Evolutionary conservation across 2,113 vertebrate genomes (phyloP), one percentile per base, ranked within the genome.

Genomic region (Parus major): DNA sequence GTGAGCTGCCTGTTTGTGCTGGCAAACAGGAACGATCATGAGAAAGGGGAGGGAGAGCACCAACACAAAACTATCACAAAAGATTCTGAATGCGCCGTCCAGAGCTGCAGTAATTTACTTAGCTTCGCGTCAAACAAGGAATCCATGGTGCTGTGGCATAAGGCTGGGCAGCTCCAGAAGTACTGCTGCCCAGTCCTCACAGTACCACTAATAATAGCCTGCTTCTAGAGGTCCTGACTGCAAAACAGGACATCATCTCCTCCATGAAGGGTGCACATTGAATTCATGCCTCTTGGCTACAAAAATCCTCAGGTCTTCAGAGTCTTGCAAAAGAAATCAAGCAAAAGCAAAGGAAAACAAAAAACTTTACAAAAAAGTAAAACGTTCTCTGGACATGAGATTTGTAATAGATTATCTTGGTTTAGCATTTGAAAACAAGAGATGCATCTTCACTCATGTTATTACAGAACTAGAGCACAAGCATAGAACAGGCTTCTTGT

Each of bases 11-110:
- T 13, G 29, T 49, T 8, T 4, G 52, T 12, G 42, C 44, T 53
- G 50, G 75, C 88, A 41, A 88, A 78, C 29, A 59, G 76, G 64
- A 92, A 88, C 56, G 88, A 90, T 92, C 92, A 81, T 75, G 82
- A 6, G 1, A 46, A 70, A 63, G 53, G 46, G 31, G 39, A 76
- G 18, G 18, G 53, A 89, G 50, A 83, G 49, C 35, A 50, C 10
- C 61, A 19, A 65, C 22, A 59, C 52, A 39, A 46, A 92, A 90
- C 13, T 39, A 47, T 57, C 63, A 4, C 42, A 80, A 85, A 82
- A 66, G 29, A 81, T 71, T 47, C 55, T 4, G 2, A 80, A 42
- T 1, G 24, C 0, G 0, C 59, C 23, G 41, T 4, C 66, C 31
- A 28, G 79, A 65, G 68, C 76, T 36, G 29, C 53, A 13, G 35